phyloP scores from a whole-genome alignment of 2,888 invertebrate species.

The Stenodera caucasica region DNA sequence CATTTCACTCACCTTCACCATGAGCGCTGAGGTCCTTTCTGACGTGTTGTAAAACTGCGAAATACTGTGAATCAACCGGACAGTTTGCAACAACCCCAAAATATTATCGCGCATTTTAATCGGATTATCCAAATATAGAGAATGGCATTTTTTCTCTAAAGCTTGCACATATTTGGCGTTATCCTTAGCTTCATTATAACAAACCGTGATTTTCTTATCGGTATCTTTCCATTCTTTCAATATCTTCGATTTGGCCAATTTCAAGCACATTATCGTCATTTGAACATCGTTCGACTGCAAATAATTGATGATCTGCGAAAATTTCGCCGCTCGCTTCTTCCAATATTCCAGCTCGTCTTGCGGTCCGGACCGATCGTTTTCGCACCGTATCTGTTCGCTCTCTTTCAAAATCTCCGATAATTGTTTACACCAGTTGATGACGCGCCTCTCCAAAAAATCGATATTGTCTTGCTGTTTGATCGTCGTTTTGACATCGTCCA shows the following conservation, averaged over 20 bases:
- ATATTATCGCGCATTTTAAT: slow-evolving; percentile 90
- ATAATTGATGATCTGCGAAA: slow-evolving; percentile 81
- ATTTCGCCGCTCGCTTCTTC: slow-evolving; percentile 93
- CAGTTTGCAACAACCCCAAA: slow-evolving; percentile 86
- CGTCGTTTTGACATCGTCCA: slow-evolving; percentile 71
- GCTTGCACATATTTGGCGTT: slow-evolving; percentile 94
- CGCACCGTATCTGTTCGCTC: slow-evolving; percentile 87
- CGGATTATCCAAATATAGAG: slow-evolving; percentile 89
- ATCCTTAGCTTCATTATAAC: slow-evolving; percentile 94
- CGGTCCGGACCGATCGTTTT: slow-evolving; percentile 87
- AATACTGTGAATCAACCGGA: slow-evolving; percentile 89
- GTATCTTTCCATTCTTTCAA: slow-evolving; percentile 81
- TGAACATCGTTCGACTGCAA: slow-evolving; percentile 75
- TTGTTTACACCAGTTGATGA: slow-evolving; percentile 77
- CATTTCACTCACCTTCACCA: slow-evolving; percentile 76
- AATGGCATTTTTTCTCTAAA: slow-evolving; percentile 93
- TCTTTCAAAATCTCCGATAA: slow-evolving; percentile 85
- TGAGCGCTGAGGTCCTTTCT: slow-evolving; percentile 91
- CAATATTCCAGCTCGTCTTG: slow-evolving; percentile 95
- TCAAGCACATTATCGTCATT: slow-evolving; percentile 74
- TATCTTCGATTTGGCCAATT: slow-evolving; percentile 76
- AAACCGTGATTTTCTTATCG: slow-evolving; percentile 89
- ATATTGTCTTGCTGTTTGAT: slow-evolving; percentile 69
- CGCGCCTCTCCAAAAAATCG: slow-evolving; percentile 69
- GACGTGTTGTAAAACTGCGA: slow-evolving; percentile 97